Percentiles rank a stretch among this genome's conserved stretches.
Conservation (phyloP, 37 sponge, comb jelly and placozoan species). For the Petrosia ficiformis region DNA sequence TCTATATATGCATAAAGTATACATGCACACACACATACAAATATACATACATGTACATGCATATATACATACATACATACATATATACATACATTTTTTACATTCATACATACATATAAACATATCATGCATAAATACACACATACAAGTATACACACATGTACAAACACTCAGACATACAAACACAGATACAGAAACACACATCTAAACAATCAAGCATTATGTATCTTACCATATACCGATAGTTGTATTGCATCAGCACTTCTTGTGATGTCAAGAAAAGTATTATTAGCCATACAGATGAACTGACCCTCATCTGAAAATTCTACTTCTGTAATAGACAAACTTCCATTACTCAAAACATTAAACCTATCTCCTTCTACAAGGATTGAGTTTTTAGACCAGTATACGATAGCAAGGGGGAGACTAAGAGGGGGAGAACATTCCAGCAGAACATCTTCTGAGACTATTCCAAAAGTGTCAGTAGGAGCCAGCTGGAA, state of each 20-base stretch:
- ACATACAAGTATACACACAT: too few species aligned
- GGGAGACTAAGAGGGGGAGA: slow-evolving; percentile 59
- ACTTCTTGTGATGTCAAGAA: slow-evolving; percentile 21
- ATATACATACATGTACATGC: too few species aligned
- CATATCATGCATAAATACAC: too few species aligned
- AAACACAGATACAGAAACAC: too few species aligned
- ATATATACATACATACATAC: too few species aligned
- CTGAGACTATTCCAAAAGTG: slow-evolving; percentile 38
- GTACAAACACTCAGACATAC: too few species aligned
- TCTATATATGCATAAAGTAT: too few species aligned
- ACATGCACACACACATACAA: too few species aligned
- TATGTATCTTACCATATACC: slow-evolving; percentile 29
- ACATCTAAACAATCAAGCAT: background rate
- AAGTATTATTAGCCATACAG: slow-evolving; percentile 53
- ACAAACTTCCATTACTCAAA: slow-evolving; percentile 28
- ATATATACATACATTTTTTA: too few species aligned
- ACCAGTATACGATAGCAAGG: slow-evolving; percentile 57
- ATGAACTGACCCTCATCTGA: slow-evolving; percentile 40
- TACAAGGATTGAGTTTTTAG: slow-evolving; percentile 32
- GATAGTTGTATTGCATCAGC: slow-evolving; percentile 32
- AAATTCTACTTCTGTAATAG: slow-evolving; percentile 23
- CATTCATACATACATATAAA: too few species aligned
- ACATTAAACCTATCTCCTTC: background rate
- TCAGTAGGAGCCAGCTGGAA: slow-evolving; percentile 42
- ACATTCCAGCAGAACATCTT: slow-evolving; percentile 15